Evolutionary conservation across 2,888 invertebrate species (phyloP), one percentile per base, ranked within the genome.

Genomic region (Ischnura elegans): DNA sequence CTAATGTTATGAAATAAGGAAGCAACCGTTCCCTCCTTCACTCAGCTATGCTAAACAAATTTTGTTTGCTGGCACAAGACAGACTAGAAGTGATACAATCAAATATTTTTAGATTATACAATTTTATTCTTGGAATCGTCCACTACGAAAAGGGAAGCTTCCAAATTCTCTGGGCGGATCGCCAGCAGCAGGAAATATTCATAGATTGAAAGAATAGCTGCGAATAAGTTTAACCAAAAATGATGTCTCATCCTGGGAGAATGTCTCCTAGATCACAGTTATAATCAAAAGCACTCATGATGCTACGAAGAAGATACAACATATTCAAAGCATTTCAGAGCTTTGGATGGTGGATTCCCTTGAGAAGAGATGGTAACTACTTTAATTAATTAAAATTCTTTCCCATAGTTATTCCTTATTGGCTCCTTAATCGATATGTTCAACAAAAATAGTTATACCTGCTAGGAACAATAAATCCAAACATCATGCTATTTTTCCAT

Each of bases 111-210:
- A 76, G 76, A 36, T 10, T 8, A 36, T 76, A n/a, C 10, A 76
- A 76, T 36, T 29, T 76, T 76, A 76, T 76, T 76, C 36, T 76
- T 76, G 36, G 76, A 76, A 76, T 76, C 76, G 36, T 36, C 36
- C 76, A 36, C 36, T 36, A 76, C 36, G 29, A 25, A 4, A 76
- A 10, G 76, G 36, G 76, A 76, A 76, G 25, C 29, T 76, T 36
- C 76, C 76, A 76, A 36, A 76, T 29, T 76, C 76, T 36, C 76
- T 36, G 29, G 76, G 76, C 36, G 76, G 36, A 29, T 76, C 29
- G 76, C 76, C 76, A 76, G 36, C 76, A 8, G 76, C 6, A n/a
- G 29, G 25, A 76, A 76, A 76, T 76, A 76, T 76, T 76, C 36
- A 29, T 36, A 76, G 76, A 76, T 76, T 76, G 76, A 76, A 76